Conservation (phyloP, 2,113 vertebrate species). For the Nasalis larvatus region DNA sequence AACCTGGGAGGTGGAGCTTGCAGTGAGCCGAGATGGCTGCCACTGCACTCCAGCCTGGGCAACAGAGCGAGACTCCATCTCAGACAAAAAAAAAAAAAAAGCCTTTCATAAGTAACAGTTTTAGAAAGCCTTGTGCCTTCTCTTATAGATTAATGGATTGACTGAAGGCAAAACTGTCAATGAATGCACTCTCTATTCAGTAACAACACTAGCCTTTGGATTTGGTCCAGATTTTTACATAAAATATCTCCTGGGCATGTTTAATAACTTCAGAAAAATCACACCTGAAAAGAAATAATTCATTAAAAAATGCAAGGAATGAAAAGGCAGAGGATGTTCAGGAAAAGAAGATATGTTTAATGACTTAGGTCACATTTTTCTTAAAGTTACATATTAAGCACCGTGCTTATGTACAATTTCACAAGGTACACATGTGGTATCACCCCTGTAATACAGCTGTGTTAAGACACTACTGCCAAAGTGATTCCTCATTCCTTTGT, state of each 20-base stretch:
- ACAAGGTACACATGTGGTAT: neutral
- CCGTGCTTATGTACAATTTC: neutral
- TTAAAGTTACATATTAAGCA: neutral
- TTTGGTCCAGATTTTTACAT: neutral
- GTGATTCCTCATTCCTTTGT: neutral
- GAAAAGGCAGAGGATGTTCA: neutral
- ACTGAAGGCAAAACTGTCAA: neutral
- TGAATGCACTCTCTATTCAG: neutral
- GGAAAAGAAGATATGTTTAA: neutral
- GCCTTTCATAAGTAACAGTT: neutral
- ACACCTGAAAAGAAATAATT: neutral
- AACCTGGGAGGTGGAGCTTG: no score
- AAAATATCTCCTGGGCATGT: neutral
- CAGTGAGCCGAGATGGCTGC: no score
- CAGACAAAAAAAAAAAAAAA: no score
- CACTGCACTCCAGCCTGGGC: no score
- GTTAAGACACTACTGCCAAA: neutral
- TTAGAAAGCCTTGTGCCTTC: neutral
- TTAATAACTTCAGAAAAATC: conserved; percentile 27
- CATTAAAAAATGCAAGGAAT: neutral
- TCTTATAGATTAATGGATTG: neutral
- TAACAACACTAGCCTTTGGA: neutral
- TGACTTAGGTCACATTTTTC: neutral
- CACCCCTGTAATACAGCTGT: neutral
- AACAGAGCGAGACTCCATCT: no score